Evolutionary conservation across 2,888 invertebrate genomes (phyloP).

Genomic region (Hemistola chrysoprasaria): DNA sequence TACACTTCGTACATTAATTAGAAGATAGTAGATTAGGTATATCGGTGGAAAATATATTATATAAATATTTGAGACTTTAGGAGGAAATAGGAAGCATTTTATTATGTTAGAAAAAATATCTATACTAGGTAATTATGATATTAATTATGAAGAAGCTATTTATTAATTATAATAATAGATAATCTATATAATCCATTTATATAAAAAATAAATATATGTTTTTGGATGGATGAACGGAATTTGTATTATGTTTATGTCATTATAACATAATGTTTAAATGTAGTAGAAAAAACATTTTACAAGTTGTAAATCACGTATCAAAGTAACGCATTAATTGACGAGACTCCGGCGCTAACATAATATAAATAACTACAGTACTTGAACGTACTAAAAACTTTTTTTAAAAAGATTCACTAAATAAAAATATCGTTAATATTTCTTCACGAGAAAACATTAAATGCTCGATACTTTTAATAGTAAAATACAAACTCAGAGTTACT

Average conservation of each 20-base stretch:
- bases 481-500: conserved; percentile 9
- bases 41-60: no score
- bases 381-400: conserved; percentile 39
- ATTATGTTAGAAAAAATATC: no score
- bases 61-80: no score
- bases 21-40: no score
- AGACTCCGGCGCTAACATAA: conserved; percentile 36
- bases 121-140: no score
- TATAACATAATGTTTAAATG: no score
- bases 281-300: neutral
- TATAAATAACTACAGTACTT: conserved; percentile 36
- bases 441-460: conserved; percentile 1
- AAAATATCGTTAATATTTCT: conserved; percentile 1
- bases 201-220: no score
- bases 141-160: no score
- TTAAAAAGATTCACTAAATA: conserved; percentile 26
- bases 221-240: no score
- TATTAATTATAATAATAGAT: neutral
- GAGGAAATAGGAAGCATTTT: no score
- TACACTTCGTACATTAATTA: no score
- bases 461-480: conserved; percentile 14
- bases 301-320: conserved; percentile 27
- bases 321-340: conserved; percentile 45
- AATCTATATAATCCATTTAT: neutral
- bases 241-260: neutral